Conservation (phyloP, 2,113 vertebrate species). For the Erythrocercus mccallii region DNA sequence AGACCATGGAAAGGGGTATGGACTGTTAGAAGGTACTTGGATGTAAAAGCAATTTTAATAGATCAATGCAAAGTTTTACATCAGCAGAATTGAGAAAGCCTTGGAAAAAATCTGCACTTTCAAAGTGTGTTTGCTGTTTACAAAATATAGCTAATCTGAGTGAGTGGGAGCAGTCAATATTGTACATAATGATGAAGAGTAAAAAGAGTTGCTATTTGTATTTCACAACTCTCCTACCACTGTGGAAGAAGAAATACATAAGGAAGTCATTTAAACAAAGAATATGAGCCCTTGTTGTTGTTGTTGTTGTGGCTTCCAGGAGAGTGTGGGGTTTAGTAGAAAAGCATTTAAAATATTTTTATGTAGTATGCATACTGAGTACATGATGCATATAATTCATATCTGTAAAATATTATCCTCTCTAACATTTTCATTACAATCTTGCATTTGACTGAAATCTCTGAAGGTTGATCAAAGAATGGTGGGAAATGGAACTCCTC, state of each 20-base stretch:
- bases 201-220: neutral
- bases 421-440: neutral
- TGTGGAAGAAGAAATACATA: neutral
- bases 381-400: neutral
- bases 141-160: neutral
- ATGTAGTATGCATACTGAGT: neutral
- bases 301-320: neutral
- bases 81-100: constrained; percentile 14
- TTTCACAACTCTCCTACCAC: neutral
- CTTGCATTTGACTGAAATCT: neutral
- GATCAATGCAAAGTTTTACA: neutral
- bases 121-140: neutral
- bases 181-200: neutral
- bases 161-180: constrained; percentile 13
- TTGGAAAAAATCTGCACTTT: neutral
- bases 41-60: neutral
- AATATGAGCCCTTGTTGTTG: neutral
- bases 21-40: neutral
- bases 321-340: neutral
- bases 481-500: neutral
- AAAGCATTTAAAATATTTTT: neutral
- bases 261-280: neutral
- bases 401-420: neutral
- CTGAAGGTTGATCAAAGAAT: neutral
- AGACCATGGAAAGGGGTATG: neutral